These are phyloP conservation scores for Copidosoma floridanum DNA, from an alignment of 1,140 invertebrate species.

Conservation along the genomic window DNA sequence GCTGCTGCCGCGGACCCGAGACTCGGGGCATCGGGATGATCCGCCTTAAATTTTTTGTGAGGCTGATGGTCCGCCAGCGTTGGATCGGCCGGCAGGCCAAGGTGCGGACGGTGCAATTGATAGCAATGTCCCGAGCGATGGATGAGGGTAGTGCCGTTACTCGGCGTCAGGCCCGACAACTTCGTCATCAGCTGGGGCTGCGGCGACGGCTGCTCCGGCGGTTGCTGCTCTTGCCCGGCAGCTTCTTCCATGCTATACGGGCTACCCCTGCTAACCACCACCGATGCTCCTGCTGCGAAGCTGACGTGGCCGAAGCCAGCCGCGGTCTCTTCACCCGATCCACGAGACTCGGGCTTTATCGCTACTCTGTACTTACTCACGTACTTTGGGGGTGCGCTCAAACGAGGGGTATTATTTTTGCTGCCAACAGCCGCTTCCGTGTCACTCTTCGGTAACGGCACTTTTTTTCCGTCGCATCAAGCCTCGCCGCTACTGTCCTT, in stretches of 20 bases:
- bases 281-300: no score
- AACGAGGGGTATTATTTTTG: neutral
- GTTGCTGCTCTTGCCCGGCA: neutral
- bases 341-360: no score
- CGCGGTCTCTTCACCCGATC: no score
- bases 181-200: slow-evolving; percentile 54
- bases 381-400: neutral
- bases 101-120: slow-evolving; percentile 52
- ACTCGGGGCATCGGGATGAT: neutral
- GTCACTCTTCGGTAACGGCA: no score
- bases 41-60: slow-evolving; percentile 13
- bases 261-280: no score
- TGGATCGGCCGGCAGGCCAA: slow-evolving; percentile 37
- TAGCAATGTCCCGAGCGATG: slow-evolving; percentile 52
- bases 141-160: slow-evolving; percentile 43
- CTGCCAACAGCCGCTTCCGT: no score
- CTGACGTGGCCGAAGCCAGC: no score
- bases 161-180: slow-evolving; percentile 45
- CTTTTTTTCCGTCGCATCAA: no score
- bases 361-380: no score
- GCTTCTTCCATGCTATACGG: slow-evolving; percentile 38
- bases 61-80: slow-evolving; percentile 4
- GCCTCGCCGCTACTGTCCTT: no score
- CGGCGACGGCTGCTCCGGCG: neutral
- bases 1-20: neutral